Evolutionary conservation across 2,113 vertebrate genomes (phyloP).

Genomic region (Salvelinus alpinus): DNA sequence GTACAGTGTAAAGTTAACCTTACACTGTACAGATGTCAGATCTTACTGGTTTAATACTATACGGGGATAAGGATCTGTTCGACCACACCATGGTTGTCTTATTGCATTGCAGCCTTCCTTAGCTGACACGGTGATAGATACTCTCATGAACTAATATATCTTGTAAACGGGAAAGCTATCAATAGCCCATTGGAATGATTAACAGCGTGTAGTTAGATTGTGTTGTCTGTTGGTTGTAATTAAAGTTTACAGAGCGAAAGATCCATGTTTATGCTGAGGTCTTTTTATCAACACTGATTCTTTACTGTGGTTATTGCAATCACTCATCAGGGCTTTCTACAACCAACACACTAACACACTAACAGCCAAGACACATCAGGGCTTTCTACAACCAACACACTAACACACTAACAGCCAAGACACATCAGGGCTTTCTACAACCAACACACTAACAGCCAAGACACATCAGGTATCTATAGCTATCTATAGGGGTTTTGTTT

Average conservation of each 20-base stretch:
- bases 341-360: not conserved
- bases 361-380: not conserved
- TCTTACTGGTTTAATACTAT: too few relatives aligned
- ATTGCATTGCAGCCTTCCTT: constrained; percentile 4
- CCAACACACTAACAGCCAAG: not conserved
- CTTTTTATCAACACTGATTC: constrained; percentile 43
- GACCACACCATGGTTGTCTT: not conserved
- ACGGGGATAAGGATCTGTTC: not conserved
- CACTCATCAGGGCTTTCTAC: constrained; percentile 20
- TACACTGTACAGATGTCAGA: too few relatives aligned
- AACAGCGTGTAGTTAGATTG: constrained; percentile 48
- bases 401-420: not conserved
- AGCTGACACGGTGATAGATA: constrained; percentile 37
- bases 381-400: constrained; percentile 25
- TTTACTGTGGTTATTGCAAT: constrained; percentile 22
- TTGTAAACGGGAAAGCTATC: constrained; percentile 20
- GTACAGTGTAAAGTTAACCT: too few relatives aligned
- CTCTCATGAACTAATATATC: constrained; percentile 24
- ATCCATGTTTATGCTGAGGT: constrained; percentile 47
- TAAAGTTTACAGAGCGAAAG: constrained; percentile 34
- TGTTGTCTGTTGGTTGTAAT: constrained; percentile 38
- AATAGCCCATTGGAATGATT: constrained; percentile 43
- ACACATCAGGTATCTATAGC: not conserved
- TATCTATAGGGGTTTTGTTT: constrained; percentile 22
- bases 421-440: not conserved